Percentiles rank a stretch among this genome's conserved stretches.
phyloP scores from a whole-genome alignment of 2,797 vertebrate genomes.

The Poeciliopsis gracilis region DNA sequence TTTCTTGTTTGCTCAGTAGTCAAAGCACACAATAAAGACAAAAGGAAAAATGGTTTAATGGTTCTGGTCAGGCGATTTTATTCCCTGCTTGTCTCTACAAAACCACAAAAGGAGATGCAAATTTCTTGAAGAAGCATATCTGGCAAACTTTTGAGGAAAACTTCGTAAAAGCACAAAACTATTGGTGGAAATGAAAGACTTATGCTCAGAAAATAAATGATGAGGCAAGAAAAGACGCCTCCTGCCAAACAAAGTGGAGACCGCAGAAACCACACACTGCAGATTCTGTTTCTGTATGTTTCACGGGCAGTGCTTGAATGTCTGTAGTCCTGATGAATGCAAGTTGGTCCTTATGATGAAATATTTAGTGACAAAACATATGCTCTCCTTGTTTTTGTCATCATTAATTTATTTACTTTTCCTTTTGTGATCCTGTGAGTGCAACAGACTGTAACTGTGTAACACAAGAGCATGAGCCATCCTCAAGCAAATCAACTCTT shows the following conservation, averaged over 20 bases:
- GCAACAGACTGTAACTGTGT: not conserved
- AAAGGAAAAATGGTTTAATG: not conserved
- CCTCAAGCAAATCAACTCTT: not conserved
- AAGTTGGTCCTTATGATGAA: constrained; percentile 24
- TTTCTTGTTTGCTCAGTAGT: not conserved
- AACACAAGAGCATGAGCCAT: not conserved
- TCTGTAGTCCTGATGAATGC: constrained; percentile 14
- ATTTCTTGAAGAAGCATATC: not conserved
- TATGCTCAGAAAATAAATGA: constrained; percentile 31
- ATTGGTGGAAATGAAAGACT: constrained; percentile 4
- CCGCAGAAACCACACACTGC: constrained; percentile 34
- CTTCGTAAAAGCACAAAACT: not conserved
- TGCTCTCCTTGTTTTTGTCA: not conserved
- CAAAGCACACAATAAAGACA: not conserved
- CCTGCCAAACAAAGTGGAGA: constrained; percentile 27
- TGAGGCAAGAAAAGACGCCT: constrained; percentile 40
- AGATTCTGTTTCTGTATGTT: constrained; percentile 18
- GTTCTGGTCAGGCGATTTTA: not conserved
- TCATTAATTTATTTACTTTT: not conserved
- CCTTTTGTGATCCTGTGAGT: not conserved
- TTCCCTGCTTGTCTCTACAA: not conserved
- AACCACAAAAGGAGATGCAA: not conserved
- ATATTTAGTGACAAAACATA: constrained; percentile 20
- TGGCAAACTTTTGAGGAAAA: constrained; percentile 1
- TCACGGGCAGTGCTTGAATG: not conserved